Base-by-base conservation (phyloP, 2,888 invertebrate genomes). In the Spilarctia lutea region DNA sequence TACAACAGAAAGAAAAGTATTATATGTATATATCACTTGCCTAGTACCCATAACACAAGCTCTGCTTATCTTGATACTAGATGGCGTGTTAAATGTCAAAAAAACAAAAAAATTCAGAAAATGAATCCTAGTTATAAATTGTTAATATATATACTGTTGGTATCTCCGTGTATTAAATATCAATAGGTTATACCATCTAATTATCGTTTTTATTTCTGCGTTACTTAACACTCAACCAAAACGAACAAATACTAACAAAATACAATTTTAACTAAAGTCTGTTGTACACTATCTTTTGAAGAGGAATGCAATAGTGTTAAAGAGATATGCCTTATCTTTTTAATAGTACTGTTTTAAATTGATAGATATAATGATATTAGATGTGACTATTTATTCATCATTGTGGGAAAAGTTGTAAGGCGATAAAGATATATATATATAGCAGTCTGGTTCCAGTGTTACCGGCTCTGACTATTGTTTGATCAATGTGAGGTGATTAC, bases 201-300 rank as follows among this genome's bases (percentile, higher is more conserved):
- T 81, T 79, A 70, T 76, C 74, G 76, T 33, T 35, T 84, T 78
- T 84, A 77, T 76, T 68, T 30, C 74, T 75, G 76, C 76, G 81
- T 83, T 80, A 85, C 76, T 80, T 76, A 75, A 79, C 81, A 85
- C 76, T 76, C 11, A 79, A 75, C 75, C 76, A 81, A 80, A 79
- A 82, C 72, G 76, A 78, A 76, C 75, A 67, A 72, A 63, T 45
- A 20, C 16, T 42, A 39, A 11, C n/a, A 79, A 75, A 77, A 79
- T 69, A 39, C 65, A 0, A 63, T 63, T 63, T 74, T 85, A 83
- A 81, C 79, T 74, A 71, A 20, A 4, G 66, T 68, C 77, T 71
- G 80, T 72, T 68, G 48, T 71, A 72, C 45, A 75, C 71, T 79
- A 85, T 81, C 79, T 72, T 75, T 75, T 73, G 74, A 86, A 87